phyloP scores from a whole-genome alignment of 2,113 vertebrate species.

The Numida meleagris region DNA sequence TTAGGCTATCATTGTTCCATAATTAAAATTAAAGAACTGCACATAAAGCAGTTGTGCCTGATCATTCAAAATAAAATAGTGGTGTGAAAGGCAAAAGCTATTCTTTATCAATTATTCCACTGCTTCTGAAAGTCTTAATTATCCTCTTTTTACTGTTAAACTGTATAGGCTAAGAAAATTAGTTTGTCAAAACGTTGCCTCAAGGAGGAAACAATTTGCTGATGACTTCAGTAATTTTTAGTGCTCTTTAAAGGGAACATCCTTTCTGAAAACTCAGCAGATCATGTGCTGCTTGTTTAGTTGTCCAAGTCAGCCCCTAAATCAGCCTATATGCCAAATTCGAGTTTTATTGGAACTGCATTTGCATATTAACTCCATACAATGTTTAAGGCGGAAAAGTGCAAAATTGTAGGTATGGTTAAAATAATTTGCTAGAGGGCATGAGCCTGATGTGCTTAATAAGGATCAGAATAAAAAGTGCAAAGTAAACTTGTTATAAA shows the following conservation, averaged over 20 bases:
- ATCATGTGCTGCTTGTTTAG: not conserved
- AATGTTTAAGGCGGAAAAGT: not conserved
- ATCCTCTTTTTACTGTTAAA: not conserved
- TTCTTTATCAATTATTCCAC: not conserved
- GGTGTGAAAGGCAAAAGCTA: not conserved
- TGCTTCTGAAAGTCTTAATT: not conserved
- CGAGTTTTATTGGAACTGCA: not conserved
- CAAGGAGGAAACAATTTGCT: not conserved
- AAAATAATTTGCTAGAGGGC: not conserved
- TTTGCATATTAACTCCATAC: not conserved
- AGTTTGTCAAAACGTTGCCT: not conserved
- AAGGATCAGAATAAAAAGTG: not conserved
- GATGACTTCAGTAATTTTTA: not conserved
- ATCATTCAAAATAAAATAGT: not conserved
- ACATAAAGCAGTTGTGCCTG: not conserved
- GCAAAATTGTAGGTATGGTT: not conserved
- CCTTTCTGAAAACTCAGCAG: not conserved
- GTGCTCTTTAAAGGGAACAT: not conserved
- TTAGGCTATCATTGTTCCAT: not conserved
- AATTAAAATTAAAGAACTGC: not conserved
- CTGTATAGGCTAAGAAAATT: not conserved
- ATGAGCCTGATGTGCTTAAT: not conserved
- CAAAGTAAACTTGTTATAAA: not conserved
- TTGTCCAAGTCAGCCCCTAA: not conserved
- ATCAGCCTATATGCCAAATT: not conserved